Percentiles rank a stretch among this genome's conserved stretches.
These are phyloP conservation scores for Limanda limanda DNA, from an alignment of 2,113 vertebrate species.

Conservation along the genomic window DNA sequence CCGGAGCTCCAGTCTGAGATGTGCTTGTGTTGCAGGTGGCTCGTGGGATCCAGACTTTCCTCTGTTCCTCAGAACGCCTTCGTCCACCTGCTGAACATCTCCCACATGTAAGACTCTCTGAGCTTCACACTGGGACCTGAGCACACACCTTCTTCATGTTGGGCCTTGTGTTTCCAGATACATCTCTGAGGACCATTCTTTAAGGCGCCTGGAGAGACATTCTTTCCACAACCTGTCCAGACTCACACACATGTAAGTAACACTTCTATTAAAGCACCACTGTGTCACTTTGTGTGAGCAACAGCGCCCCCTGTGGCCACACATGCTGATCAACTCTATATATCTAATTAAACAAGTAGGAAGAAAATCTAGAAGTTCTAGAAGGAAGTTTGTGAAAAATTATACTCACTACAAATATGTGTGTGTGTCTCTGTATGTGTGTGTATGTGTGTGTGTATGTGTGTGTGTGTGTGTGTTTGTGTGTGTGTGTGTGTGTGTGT, in stretches of 20 bases:
- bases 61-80: conserved; percentile 63
- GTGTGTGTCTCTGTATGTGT: too few relatives aligned
- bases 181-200: conserved; percentile 57
- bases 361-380: too few relatives aligned
- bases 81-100: conserved; percentile 54
- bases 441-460: too few relatives aligned
- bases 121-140: neutral
- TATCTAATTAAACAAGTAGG: too few relatives aligned
- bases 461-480: too few relatives aligned
- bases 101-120: conserved; percentile 60
- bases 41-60: conserved; percentile 52
- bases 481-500: too few relatives aligned
- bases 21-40: conserved; percentile 56
- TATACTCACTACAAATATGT: too few relatives aligned
- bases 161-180: conserved; percentile 43
- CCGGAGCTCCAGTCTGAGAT: neutral
- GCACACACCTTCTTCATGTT: neutral
- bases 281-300: conserved; percentile 9
- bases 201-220: conserved; percentile 57
- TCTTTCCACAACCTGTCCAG: conserved; percentile 67
- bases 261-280: too few relatives aligned
- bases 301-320: too few relatives aligned
- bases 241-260: conserved; percentile 68
- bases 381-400: too few relatives aligned
- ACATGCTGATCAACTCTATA: too few relatives aligned